These are phyloP conservation scores for Neodontobutis hainanensis DNA, from an alignment of 2,113 vertebrate species.

Conservation along the genomic window DNA sequence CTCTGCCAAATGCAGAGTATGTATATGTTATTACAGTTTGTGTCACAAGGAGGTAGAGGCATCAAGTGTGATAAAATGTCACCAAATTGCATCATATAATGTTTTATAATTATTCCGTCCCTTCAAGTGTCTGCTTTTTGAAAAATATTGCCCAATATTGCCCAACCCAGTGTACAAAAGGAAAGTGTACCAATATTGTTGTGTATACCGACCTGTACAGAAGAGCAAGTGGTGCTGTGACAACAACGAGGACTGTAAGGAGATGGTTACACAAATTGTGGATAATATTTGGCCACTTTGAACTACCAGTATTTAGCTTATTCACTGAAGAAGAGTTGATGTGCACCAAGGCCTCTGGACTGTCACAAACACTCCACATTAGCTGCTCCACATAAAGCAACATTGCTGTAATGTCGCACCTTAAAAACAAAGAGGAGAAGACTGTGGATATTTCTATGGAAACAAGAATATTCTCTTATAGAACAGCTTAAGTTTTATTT, in stretches of 20 bases:
- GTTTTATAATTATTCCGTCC: too few species aligned
- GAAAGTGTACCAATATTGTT: neutral
- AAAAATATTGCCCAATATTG: too few species aligned
- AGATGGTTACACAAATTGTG: conserved; percentile 89
- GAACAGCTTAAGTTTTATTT: too few species aligned
- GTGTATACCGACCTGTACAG: conserved; percentile 78
- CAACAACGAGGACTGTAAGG: conserved; percentile 81
- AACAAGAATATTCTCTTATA: conserved; percentile 20
- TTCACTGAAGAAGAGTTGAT: conserved; percentile 66
- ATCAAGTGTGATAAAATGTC: too few species aligned
- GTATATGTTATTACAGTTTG: too few species aligned
- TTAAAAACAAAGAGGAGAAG: conserved; percentile 52
- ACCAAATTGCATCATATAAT: too few species aligned
- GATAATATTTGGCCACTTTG: conserved; percentile 81
- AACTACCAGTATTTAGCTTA: conserved; percentile 27
- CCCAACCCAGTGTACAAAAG: neutral
- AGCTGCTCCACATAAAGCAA: conserved; percentile 88
- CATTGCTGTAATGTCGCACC: conserved; percentile 87
- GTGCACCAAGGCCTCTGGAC: conserved; percentile 78
- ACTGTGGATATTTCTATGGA: conserved; percentile 21
- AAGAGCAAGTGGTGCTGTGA: conserved; percentile 84
- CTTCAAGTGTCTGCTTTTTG: too few species aligned
- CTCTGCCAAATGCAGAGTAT: too few species aligned
- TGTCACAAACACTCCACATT: conserved; percentile 88
- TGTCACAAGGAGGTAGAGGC: too few species aligned